Evolutionary conservation across 2,797 vertebrate species (phyloP).

Genomic region (Champsocephalus esox): DNA sequence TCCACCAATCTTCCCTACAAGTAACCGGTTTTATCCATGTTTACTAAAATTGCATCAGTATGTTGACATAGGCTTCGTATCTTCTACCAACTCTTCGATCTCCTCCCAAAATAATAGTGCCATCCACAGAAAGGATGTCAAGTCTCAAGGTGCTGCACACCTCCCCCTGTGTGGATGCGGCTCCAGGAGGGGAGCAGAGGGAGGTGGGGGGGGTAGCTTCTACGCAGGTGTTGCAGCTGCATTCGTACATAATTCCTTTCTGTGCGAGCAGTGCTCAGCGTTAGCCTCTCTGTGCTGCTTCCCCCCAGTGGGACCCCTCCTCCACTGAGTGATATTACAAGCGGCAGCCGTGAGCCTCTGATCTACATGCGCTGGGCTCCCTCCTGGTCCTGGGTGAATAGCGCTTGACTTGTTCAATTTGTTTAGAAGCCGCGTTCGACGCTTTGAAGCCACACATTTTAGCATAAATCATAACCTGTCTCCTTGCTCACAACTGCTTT

Average conservation of each 20-base stretch:
- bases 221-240: slow-evolving; percentile 86
- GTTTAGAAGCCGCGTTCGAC: slow-evolving; percentile 86
- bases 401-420: slow-evolving; percentile 94
- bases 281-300: slow-evolving; percentile 79
- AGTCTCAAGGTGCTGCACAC: slow-evolving; percentile 84
- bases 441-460: slow-evolving; percentile 92
- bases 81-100: slow-evolving; percentile 78
- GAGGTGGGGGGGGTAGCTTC: slow-evolving; percentile 43
- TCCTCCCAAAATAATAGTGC: slow-evolving; percentile 84
- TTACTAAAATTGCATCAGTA: slow-evolving; percentile 86
- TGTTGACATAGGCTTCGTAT: slow-evolving; percentile 80
- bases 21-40: slow-evolving; percentile 75
- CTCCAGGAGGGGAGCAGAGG: slow-evolving; percentile 60
- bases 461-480: slow-evolving; percentile 93
- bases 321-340: slow-evolving; percentile 89
- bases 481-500: slow-evolving; percentile 87
- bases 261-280: slow-evolving; percentile 67
- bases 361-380: slow-evolving; percentile 85
- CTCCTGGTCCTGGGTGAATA: slow-evolving; percentile 88
- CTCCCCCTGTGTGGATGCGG: slow-evolving; percentile 69
- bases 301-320: slow-evolving; percentile 82
- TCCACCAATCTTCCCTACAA: slow-evolving; percentile 70
- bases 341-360: slow-evolving; percentile 87
- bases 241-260: slow-evolving; percentile 82
- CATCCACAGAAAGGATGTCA: slow-evolving; percentile 85